Evolutionary conservation across 2,888 invertebrate species (phyloP).

Genomic region (Caenorhabditis imperialis): DNA sequence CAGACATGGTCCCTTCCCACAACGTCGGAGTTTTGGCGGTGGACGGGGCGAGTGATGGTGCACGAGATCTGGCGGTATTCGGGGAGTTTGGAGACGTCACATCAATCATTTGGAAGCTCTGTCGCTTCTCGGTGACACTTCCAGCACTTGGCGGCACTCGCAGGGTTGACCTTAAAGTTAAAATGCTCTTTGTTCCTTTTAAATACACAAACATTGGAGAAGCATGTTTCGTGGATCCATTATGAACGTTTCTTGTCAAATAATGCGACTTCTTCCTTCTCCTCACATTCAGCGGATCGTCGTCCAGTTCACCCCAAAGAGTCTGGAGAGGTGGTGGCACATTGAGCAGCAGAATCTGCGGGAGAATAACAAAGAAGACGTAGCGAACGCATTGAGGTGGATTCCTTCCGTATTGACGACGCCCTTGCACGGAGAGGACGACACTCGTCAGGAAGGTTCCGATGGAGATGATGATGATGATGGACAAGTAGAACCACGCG

Average conservation of each 20-base stretch:
- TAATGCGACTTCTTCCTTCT: slow-evolving; percentile 45
- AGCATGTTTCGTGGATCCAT: slow-evolving; percentile 37
- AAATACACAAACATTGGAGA: slow-evolving; percentile 58
- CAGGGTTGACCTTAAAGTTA: slow-evolving; percentile 55
- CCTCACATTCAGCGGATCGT: slow-evolving; percentile 58
- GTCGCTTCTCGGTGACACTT: slow-evolving; percentile 42
- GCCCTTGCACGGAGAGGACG: slow-evolving; percentile 74
- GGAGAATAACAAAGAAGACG: slow-evolving; percentile 68
- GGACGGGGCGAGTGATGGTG: slow-evolving; percentile 53
- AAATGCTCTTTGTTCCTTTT: too few relatives aligned
- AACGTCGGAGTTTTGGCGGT: slow-evolving; percentile 47
- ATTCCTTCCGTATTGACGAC: slow-evolving; percentile 74
- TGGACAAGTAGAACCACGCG: slow-evolving; percentile 77
- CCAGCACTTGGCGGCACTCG: slow-evolving; percentile 45
- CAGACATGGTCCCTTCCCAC: slow-evolving; percentile 67
- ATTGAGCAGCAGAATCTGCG: slow-evolving; percentile 61
- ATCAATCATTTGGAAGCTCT: slow-evolving; percentile 73
- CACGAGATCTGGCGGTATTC: slow-evolving; percentile 45
- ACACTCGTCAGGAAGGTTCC: slow-evolving; percentile 76
- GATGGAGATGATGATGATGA: slow-evolving; percentile 75
- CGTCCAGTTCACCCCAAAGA: slow-evolving; percentile 73
- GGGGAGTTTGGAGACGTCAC: slow-evolving; percentile 66
- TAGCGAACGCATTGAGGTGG: slow-evolving; percentile 71
- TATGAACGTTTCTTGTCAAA: slow-evolving; percentile 9
- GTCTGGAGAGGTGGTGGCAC: slow-evolving; percentile 70